Evolutionary conservation across 64 coral and sea anemone genomes (phyloP), one percentile per base, ranked within the genome.

Genomic region (Exaiptasia diaphana): DNA sequence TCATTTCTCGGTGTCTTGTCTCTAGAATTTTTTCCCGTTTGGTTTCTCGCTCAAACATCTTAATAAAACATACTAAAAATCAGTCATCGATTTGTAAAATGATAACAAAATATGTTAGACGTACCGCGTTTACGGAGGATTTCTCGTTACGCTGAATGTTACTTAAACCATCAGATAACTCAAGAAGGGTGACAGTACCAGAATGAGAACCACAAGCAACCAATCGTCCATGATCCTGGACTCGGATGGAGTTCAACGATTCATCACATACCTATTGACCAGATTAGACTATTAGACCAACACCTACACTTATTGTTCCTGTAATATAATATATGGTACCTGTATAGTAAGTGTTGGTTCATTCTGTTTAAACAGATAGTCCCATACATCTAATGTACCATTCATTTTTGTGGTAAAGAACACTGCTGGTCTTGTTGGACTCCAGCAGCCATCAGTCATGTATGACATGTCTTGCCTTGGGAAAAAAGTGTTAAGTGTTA

Each of bases 1-100:
- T 73, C 95, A 99, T 99, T 72, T 99, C 95, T 27, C 95, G 81
- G 62, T 99, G 95, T 53, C 95, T 84, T 26, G 95, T 99, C 43
- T 93, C 95, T 13, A 99, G 74, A 52, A 99, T 99, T 72, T 99
- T 99, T 75, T 99, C 95, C 26, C 95, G 67, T 74, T 99, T 99
- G 9, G 95, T 99, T 33, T 99, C 95, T 30, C 95, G 84, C 93
- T 99, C 95, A 89, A 99, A 99, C 89, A 93, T 93, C 95, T 99
- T 18, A 11, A 68, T 41, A 68, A 54, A n/a, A n/a, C n/a, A n/a
- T n/a, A n/a, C n/a, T n/a, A n/a, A 53, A 42, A 25, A 78, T 42
- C 25, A 42, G 21, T 40, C 37, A 36, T 3, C 43, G 30, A 30
- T 67, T 3, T 50, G 14, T 53, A 69, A 52, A 40, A 22, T 14